Percentiles rank a stretch among this genome's conserved stretches.
These are phyloP conservation scores for Neogobius melanostomus DNA, from an alignment of 2,113 vertebrate species.

Conservation along the genomic window DNA sequence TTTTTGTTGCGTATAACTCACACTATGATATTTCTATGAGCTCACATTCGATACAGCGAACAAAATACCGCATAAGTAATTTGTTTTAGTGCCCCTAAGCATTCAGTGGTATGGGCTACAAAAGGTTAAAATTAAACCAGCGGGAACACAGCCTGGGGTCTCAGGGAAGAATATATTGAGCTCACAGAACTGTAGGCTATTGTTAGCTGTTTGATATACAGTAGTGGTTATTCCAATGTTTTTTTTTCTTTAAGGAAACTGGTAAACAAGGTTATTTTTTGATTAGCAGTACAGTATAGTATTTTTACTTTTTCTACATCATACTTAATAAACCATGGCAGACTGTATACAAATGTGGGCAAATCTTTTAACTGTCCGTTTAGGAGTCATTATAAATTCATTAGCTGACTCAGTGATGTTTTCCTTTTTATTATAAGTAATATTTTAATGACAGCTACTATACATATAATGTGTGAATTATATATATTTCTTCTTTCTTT, in stretches of 20 bases:
- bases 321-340: background rate
- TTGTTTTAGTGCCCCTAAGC: constrained; percentile 53
- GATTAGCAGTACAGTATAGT: too few species aligned
- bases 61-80: constrained; percentile 47
- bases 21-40: constrained; percentile 16
- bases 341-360: background rate
- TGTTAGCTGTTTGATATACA: constrained; percentile 36
- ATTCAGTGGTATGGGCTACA: constrained; percentile 36
- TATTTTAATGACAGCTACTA: background rate
- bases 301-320: too few species aligned
- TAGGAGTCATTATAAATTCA: background rate
- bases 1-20: constrained; percentile 26
- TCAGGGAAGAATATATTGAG: constrained; percentile 24
- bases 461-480: background rate
- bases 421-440: background rate
- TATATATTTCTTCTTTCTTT: too few species aligned
- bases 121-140: constrained; percentile 63
- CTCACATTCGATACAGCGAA: constrained; percentile 28
- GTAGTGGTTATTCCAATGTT: constrained; percentile 38
- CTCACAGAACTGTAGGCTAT: constrained; percentile 31
- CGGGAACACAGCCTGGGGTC: constrained; percentile 48
- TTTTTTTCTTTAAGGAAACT: background rate
- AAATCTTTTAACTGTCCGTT: background rate
- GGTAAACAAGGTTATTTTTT: background rate
- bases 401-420: background rate